Conservation (phyloP, 2,113 vertebrate species). For the Sapajus apella region DNA sequence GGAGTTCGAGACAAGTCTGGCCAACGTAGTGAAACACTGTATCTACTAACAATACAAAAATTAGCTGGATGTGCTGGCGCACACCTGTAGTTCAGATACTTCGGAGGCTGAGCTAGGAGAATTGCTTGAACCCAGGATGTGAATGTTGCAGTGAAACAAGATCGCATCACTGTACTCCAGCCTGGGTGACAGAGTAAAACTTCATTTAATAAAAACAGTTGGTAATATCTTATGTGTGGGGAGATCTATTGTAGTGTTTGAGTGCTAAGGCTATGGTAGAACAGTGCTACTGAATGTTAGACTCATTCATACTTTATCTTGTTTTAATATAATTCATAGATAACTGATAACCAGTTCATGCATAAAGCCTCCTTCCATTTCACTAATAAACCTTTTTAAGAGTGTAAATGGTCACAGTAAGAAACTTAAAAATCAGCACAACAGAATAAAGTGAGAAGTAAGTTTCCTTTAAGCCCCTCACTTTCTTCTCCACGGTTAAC, state of each 20-base stretch:
- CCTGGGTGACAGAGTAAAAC: no score
- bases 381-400: neutral
- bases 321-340: neutral
- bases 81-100: no score
- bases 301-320: neutral
- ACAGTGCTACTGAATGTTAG: neutral
- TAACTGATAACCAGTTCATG: neutral
- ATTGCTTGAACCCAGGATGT: no score
- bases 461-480: neutral
- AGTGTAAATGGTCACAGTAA: neutral
- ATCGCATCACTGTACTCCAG: no score
- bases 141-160: no score
- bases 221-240: neutral
- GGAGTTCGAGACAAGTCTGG: no score
- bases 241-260: neutral
- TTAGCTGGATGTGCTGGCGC: no score
- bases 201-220: neutral
- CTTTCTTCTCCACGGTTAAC: slow-evolving; percentile 9
- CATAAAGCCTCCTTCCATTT: neutral
- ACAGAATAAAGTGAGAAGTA: slow-evolving; percentile 11
- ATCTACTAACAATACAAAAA: no score
- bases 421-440: neutral
- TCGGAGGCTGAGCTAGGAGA: no score
- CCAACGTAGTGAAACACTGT: no score
- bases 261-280: neutral